Conservation (phyloP, 2,797 vertebrate species). For the Parambassis ranga region DNA sequence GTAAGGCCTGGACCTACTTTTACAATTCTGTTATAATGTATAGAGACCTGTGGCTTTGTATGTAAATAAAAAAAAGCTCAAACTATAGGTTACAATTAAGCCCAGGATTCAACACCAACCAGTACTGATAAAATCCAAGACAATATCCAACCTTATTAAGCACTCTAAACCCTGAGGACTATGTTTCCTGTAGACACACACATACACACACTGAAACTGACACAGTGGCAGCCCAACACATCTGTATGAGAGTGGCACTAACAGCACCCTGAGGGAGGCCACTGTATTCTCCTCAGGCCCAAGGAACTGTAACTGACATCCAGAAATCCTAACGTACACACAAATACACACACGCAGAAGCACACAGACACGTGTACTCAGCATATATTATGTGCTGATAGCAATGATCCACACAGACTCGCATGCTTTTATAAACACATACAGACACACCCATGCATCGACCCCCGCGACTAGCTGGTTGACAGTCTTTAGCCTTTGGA, state of each 20-base stretch:
- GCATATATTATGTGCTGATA: constrained; percentile 65
- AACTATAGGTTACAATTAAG: not conserved
- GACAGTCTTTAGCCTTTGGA: constrained; percentile 78
- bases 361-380: constrained; percentile 45
- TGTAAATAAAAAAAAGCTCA: too few relatives aligned
- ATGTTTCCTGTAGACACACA: constrained; percentile 50
- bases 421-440: constrained; percentile 50
- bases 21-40: not conserved
- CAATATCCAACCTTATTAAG: constrained; percentile 27
- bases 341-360: constrained; percentile 17
- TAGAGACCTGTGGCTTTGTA: not conserved
- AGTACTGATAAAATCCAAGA: constrained; percentile 1
- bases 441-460: constrained; percentile 57
- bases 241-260: constrained; percentile 76
- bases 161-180: constrained; percentile 45
- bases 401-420: constrained; percentile 56
- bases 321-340: constrained; percentile 52
- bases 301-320: constrained; percentile 75
- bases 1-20: too few relatives aligned
- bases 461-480: constrained; percentile 69
- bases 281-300: constrained; percentile 70
- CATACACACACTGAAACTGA: constrained; percentile 36
- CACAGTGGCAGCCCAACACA: constrained; percentile 65
- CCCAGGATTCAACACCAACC: not conserved
- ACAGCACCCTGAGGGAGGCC: constrained; percentile 74